Evolutionary conservation across 2,888 invertebrate genomes (phyloP), one percentile per base, ranked within the genome.

Genomic region (Venusia cambrica): DNA sequence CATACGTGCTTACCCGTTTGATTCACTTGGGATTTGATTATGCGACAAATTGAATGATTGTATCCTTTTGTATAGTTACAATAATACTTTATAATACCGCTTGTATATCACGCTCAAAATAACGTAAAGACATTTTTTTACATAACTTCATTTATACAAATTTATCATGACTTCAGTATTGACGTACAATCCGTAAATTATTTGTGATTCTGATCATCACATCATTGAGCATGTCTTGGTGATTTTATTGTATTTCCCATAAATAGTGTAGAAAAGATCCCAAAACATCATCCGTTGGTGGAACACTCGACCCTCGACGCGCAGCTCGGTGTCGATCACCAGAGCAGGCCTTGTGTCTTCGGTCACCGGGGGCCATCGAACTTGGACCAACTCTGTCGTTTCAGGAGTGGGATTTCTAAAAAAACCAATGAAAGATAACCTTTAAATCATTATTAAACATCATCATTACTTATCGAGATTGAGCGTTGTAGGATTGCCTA

Each of bases 251-350:
- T 69, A 62, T 39, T 54, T 66, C 3, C 73, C 81, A 17, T 83
- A 84, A 9, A 64, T 48, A 4, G 62, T 57, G 35, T 79, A 76
- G 43, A 85, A 85, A 1, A 85, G 64, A 29, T 85, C 80, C 87
- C 87, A 85, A 45, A 79, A 85, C 0, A 83, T 74, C 73, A 80
- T 78, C 8, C 80, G 66, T 3, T 75, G 65, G 26, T 74, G 70
- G 26, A 63, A 57, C 3, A 75, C 66, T 26, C 87, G 57, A 11
- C 59, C 52, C 16, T 73, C 68, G 31, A 79, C 40, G 5, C 45
- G 40, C 2, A 79, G 45, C 4, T 76, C 63, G 0, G 64, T 54
- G 41, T 77, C 80, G 3, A 85, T 83, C 3, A 73, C 57, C 42
- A 84, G 33, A 16, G 73, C 69, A 0, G 83, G 80, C 36, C 80